A percentile compares a stretch with the other conserved stretches of the same genome.
Evolutionary conservation across 2,797 vertebrate genomes (phyloP).

Genomic region (Sebastes matsubarae): DNA sequence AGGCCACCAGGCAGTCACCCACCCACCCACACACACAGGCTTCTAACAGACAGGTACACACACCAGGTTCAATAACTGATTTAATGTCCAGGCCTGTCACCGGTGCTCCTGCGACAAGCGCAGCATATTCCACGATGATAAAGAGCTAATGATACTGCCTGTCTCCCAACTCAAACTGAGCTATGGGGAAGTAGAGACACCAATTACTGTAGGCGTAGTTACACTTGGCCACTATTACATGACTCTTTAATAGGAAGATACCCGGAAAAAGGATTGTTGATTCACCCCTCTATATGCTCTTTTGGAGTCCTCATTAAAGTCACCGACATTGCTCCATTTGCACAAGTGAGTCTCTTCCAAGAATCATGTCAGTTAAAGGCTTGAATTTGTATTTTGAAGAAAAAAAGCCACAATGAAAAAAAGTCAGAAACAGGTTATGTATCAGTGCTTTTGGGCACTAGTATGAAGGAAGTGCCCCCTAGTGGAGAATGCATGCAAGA

Average conservation of each 20-base stretch:
- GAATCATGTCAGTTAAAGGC: background rate
- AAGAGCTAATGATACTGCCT: slow-evolving; percentile 17
- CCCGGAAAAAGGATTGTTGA: background rate
- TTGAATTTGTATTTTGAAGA: background rate
- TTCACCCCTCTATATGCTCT: background rate
- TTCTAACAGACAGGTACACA: background rate
- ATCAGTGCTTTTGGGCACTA: background rate
- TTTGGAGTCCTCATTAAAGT: background rate
- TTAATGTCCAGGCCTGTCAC: slow-evolving; percentile 21
- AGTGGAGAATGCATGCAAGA: slow-evolving; percentile 33
- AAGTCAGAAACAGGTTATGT: background rate
- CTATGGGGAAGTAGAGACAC: background rate
- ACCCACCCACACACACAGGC: background rate
- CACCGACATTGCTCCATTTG: background rate
- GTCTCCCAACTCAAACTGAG: slow-evolving; percentile 17
- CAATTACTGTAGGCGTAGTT: background rate
- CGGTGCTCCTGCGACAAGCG: slow-evolving; percentile 8
- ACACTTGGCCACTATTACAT: background rate
- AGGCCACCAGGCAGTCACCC: background rate
- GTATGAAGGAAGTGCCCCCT: slow-evolving; percentile 37
- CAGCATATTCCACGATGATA: slow-evolving; percentile 15
- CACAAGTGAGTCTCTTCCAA: background rate
- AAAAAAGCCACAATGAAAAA: background rate
- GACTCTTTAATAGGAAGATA: background rate
- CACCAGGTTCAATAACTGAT: slow-evolving; percentile 12